Evolutionary conservation across 2,888 invertebrate genomes (phyloP), one percentile per base, ranked within the genome.

Genomic region (Meliscaeva auricollis): DNA sequence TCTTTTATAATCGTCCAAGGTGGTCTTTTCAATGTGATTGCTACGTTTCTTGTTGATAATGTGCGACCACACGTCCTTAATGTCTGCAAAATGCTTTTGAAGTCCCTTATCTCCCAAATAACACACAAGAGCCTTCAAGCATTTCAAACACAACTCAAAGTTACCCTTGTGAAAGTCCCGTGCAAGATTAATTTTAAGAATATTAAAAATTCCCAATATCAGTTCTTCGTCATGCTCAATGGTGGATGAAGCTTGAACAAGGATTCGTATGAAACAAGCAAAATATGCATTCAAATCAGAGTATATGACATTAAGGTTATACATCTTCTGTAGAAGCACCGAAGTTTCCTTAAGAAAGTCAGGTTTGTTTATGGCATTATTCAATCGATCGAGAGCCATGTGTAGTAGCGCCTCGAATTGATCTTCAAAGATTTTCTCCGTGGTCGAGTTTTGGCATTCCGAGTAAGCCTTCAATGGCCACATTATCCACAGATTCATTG

Each of bases 401-500:
- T 58, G 62, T 3, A 81, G 35, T 11, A 73, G 7, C 0, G 87
- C 87, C 73, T 90, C 89, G 26, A 91, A 89, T 2, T 91, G 73
- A 32, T 90, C 89, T 0, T 89, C 87, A 56, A 91, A 91, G 0
- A 85, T 81, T 5, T 87, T 84, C 58, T 89, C 90, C 22, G 89
- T 89, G 6, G 89, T 89, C 54, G 87, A 82, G 13, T 26, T 70
- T 1, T 46, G 54, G 4, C 13, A 3, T 46, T 74, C 52, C 0
- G 88, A 87, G 41, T 87, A 88, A 0, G 88, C 87, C 11, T 90
- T 89, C 8, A 92, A 62, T 0, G 91, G 91, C 92, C 92, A 92
- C 2, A 91, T 30, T 0, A 91, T 87, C 91, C 91, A 92, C 0
- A 87, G 87, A 60, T 90, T 90, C 66, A 92, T 32, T 2, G 54